Evolutionary conservation across 2,888 invertebrate species (phyloP).

Genomic region (Helicoverpa assulta): DNA sequence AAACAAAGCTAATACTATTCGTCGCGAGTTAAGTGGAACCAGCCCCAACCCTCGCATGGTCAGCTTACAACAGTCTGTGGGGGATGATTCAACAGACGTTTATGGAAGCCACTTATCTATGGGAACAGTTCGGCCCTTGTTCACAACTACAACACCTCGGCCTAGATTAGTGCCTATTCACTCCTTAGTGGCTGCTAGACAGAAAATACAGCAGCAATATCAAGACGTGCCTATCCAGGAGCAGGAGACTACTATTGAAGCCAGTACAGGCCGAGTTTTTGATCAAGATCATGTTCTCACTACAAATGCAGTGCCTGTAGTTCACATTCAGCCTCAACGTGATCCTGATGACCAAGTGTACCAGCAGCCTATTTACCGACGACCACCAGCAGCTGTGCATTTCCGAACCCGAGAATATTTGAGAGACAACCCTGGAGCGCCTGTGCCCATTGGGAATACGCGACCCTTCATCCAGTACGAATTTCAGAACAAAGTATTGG

Average conservation of each 20-base stretch:
- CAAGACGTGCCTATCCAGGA: constrained; percentile 79
- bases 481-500: constrained; percentile 85
- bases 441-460: constrained; percentile 88
- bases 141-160: constrained; percentile 91
- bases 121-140: constrained; percentile 92
- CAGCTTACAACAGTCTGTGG: constrained; percentile 90
- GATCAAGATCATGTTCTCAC: constrained; percentile 87
- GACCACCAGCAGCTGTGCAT: constrained; percentile 78
- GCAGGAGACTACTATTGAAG: constrained; percentile 86
- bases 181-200: constrained; percentile 85
- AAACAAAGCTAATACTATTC: constrained; percentile 90
- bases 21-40: constrained; percentile 91
- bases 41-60: constrained; percentile 89
- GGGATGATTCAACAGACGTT: constrained; percentile 92
- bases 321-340: constrained; percentile 88
- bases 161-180: constrained; percentile 90
- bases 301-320: constrained; percentile 88
- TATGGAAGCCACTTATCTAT: constrained; percentile 92
- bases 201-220: constrained; percentile 86
- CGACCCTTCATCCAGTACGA: constrained; percentile 87
- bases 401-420: constrained; percentile 87
- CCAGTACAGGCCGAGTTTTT: constrained; percentile 88
- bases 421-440: constrained; percentile 86
- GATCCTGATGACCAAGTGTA: constrained; percentile 80
- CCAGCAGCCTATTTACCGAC: constrained; percentile 82